A percentile compares a stretch with the other conserved stretches of the same genome.
Evolutionary conservation across 2,888 invertebrate species (phyloP).

Genomic region (Lithophane ornitopus): DNA sequence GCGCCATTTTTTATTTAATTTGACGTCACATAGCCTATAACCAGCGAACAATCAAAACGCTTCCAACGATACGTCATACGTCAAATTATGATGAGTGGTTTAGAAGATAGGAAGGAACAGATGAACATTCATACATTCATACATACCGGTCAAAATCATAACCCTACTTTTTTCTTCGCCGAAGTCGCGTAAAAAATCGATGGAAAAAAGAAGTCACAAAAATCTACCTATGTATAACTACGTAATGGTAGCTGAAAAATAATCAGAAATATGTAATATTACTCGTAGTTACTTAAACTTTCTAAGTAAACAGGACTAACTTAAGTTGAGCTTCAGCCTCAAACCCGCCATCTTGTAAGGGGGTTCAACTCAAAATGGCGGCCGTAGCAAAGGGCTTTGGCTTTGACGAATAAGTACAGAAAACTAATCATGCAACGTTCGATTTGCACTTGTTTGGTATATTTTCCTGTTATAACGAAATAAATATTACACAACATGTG

Average conservation of each 20-base stretch:
- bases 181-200: too few relatives aligned
- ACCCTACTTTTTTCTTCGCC: too few relatives aligned
- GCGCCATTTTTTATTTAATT: too few relatives aligned
- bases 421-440: slow-evolving; percentile 46
- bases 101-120: too few relatives aligned
- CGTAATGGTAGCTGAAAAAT: slow-evolving; percentile 1
- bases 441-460: slow-evolving; percentile 26
- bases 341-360: background rate
- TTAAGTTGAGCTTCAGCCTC: background rate
- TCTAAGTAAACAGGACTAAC: background rate
- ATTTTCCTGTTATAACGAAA: slow-evolving; percentile 5
- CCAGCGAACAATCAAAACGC: too few relatives aligned
- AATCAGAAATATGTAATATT: background rate
- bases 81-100: too few relatives aligned
- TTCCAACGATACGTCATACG: too few relatives aligned
- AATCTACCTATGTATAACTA: background rate
- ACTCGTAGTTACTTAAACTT: slow-evolving; percentile 15
- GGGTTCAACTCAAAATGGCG: slow-evolving; percentile 25
- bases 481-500: background rate
- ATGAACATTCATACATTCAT: too few relatives aligned
- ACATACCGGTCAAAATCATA: too few relatives aligned
- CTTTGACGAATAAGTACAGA: slow-evolving; percentile 39
- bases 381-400: slow-evolving; percentile 12
- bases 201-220: background rate
- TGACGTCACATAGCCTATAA: too few relatives aligned